Evolutionary conservation across 2,113 vertebrate species (phyloP).

Genomic region (Poecilia latipinna): DNA sequence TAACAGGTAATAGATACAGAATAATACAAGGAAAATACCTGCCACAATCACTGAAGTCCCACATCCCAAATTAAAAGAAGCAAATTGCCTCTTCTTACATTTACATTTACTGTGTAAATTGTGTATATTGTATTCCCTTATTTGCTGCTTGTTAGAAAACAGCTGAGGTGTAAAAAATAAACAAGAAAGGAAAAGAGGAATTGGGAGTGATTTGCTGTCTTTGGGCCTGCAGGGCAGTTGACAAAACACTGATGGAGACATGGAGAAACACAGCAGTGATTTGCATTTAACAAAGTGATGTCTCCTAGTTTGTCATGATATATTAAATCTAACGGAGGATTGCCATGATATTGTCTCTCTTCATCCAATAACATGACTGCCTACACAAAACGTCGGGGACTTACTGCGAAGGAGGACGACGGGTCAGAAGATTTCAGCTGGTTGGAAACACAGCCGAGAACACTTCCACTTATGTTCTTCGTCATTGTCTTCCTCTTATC

Average conservation of each 20-base stretch:
- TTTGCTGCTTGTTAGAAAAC: constrained; percentile 59
- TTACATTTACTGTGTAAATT: constrained; percentile 58
- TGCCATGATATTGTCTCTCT: constrained; percentile 56
- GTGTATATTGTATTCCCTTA: constrained; percentile 36
- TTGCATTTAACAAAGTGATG: constrained; percentile 81
- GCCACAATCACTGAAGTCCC: constrained; percentile 44
- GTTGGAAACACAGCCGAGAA: constrained; percentile 40
- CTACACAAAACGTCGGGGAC: constrained; percentile 48
- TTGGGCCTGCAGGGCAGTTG: constrained; percentile 75
- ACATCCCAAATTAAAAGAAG: constrained; percentile 43
- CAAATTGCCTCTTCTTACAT: constrained; percentile 41
- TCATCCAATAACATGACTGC: constrained; percentile 69
- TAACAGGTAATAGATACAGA: constrained; percentile 52
- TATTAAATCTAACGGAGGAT: constrained; percentile 73
- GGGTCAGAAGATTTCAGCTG: constrained; percentile 42
- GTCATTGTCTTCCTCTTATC: constrained; percentile 41
- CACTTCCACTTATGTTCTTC: neutral
- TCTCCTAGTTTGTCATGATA: constrained; percentile 79
- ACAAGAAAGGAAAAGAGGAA: constrained; percentile 63
- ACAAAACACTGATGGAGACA: constrained; percentile 81
- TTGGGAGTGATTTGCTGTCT: constrained; percentile 72
- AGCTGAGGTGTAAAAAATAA: constrained; percentile 66
- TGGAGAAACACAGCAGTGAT: constrained; percentile 68
- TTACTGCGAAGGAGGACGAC: constrained; percentile 45
- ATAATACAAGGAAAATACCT: constrained; percentile 54